Evolutionary conservation across 2,113 vertebrate species (phyloP), one percentile per base, ranked within the genome.

Genomic region (Lates calcarifer): DNA sequence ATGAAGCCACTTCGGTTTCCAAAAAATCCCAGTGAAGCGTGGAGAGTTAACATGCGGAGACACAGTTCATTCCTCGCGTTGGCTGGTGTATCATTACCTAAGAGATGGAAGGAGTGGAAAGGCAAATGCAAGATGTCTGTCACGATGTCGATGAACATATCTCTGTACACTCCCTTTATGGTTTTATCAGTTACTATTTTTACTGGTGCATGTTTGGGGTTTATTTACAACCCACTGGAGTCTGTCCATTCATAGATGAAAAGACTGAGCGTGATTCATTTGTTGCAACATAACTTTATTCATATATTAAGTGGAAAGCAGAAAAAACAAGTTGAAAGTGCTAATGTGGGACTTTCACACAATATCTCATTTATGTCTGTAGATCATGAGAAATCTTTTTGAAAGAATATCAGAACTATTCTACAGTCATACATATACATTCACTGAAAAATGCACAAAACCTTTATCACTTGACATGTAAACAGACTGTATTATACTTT

Each of bases 11-110:
- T 5, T 66, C 6, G 28, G 58, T 63, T 89, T 84, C 70, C 77
- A 87, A 39, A 83, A 83, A 84, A 75, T 80, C 35, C 10, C 74
- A 84, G 49, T 75, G 73, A 77, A 79, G 79, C n/a, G 78, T 79
- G 79, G 33, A 89, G 65, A 56, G 53, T 37, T 49, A 69, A 81
- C 51, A 1, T 66, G 82, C 39, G 41, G 51, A 82, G 66, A 57
- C 72, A 77, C 35, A 80, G 73, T 69, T 83, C 61, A 79, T 71
- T 65, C 24, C 51, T 57, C 72, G 15, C 39, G 29, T 39, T n/a
- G 29, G 51, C 73, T n/a, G 77, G 58, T 51, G 22, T 67, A 10
- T 53, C 55, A 74, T 57, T 77, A 37, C 31, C 29, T 8, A 14
- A 64, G 47, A 77, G 51, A 91, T 14, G 8, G 47, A 57, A 24